A percentile compares a stretch with the other conserved stretches of the same genome.
These are phyloP conservation scores for Apodemia mormo DNA, from an alignment of 2,888 invertebrate species.

Conservation along the genomic window DNA sequence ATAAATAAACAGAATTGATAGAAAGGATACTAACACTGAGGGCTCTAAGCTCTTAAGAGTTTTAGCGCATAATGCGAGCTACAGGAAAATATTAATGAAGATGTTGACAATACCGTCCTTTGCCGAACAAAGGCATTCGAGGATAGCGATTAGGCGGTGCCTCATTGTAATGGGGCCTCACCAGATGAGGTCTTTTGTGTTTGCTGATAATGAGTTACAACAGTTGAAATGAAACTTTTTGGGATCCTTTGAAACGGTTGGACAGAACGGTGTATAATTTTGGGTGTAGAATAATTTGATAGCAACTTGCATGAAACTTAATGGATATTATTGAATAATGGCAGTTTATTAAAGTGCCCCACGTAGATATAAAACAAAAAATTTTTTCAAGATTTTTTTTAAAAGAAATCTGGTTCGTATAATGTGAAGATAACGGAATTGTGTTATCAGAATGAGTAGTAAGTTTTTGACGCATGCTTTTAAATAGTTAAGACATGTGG, in stretches of 20 bases:
- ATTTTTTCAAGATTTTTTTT: too few relatives aligned
- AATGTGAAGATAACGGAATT: too few relatives aligned
- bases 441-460: too few relatives aligned
- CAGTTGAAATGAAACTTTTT: constrained; percentile 54
- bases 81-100: constrained; percentile 66
- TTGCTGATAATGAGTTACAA: constrained; percentile 57
- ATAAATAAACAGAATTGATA: constrained; percentile 27
- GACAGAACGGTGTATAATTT: constrained; percentile 10
- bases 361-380: too few relatives aligned
- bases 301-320: background rate
- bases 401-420: too few relatives aligned
- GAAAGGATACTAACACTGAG: constrained; percentile 32
- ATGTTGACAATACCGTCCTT: constrained; percentile 66
- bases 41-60: constrained; percentile 42
- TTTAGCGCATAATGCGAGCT: constrained; percentile 38
- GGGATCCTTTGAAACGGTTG: constrained; percentile 34
- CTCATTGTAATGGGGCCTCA: constrained; percentile 44
- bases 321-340: too few relatives aligned
- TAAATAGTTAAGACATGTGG: too few relatives aligned
- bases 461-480: too few relatives aligned
- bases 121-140: constrained; percentile 56
- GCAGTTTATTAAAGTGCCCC: too few relatives aligned
- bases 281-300: constrained; percentile 27
- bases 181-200: constrained; percentile 66
- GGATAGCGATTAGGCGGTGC: constrained; percentile 47